Percentiles rank a stretch among this genome's conserved stretches.
phyloP scores from a whole-genome alignment of 2,113 vertebrate genomes.

The Semnornis frantzii region DNA sequence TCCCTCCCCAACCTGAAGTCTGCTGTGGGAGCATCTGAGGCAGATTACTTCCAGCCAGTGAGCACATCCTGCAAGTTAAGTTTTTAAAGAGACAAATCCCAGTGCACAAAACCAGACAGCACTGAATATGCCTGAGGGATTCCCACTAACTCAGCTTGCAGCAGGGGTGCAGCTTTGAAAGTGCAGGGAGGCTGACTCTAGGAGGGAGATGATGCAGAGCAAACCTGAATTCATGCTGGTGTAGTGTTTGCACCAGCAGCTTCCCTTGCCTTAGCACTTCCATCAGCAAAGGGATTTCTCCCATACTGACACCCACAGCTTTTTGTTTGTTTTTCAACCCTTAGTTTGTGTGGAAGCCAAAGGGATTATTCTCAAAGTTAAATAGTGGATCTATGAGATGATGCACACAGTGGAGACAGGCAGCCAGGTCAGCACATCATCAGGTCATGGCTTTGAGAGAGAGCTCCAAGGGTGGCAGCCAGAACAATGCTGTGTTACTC shows the following conservation, averaged over 20 bases:
- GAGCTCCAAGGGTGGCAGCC: neutral
- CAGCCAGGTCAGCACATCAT: neutral
- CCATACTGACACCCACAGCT: neutral
- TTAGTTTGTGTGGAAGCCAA: neutral
- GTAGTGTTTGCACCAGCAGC: neutral
- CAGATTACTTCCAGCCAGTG: neutral
- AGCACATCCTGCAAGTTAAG: neutral
- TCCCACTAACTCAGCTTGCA: neutral
- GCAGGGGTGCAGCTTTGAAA: neutral
- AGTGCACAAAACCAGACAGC: neutral
- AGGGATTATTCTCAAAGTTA: neutral
- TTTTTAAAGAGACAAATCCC: neutral
- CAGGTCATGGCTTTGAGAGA: neutral
- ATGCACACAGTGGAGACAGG: neutral
- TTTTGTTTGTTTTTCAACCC: neutral
- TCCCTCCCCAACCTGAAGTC: too few species aligned
- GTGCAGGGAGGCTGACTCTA: neutral
- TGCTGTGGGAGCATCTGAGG: neutral
- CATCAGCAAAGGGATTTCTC: neutral
- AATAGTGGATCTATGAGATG: neutral
- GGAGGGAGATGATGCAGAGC: too few species aligned
- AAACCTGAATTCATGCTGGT: neutral
- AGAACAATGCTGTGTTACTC: neutral
- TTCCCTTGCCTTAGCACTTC: neutral
- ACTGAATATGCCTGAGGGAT: neutral